phyloP scores from a whole-genome alignment of 2,797 vertebrate species.

The Clamator glandarius region DNA sequence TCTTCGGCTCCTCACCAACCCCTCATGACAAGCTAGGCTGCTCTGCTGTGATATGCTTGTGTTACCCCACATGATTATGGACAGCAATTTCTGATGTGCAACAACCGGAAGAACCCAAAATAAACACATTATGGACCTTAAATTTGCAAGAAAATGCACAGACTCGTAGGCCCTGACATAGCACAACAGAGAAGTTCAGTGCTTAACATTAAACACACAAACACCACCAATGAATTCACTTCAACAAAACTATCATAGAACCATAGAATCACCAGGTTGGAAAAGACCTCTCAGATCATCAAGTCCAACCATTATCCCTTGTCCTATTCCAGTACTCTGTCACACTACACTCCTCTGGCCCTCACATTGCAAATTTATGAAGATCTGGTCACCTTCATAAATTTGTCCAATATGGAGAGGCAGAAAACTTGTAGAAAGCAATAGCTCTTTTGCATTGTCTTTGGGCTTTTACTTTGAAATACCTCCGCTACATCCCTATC shows the following conservation, averaged over 20 bases:
- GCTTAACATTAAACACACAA: conserved; percentile 22
- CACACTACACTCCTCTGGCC: neutral
- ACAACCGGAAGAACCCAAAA: neutral
- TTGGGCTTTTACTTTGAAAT: neutral
- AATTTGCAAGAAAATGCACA: conserved; percentile 1
- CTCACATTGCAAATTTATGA: conserved; percentile 10
- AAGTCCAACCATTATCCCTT: too few relatives aligned
- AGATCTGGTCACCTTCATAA: conserved; percentile 20
- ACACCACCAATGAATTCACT: neutral
- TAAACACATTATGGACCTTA: conserved; percentile 14
- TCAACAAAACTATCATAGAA: neutral
- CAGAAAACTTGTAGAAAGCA: neutral
- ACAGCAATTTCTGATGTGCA: neutral
- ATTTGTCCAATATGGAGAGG: neutral
- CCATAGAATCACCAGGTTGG: too few relatives aligned
- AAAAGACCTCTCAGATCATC: too few relatives aligned
- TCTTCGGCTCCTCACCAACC: rapidly evolving
- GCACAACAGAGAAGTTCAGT: neutral
- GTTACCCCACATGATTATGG: neutral
- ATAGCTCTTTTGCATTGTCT: neutral
- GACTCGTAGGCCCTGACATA: neutral
- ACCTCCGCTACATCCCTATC: neutral
- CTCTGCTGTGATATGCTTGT: neutral
- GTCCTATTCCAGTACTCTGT: too few relatives aligned
- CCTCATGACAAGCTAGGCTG: neutral